These are phyloP conservation scores for Rotaria magnacalcarata DNA, from an alignment of 2,888 invertebrate genomes.

Conservation along the genomic window DNA sequence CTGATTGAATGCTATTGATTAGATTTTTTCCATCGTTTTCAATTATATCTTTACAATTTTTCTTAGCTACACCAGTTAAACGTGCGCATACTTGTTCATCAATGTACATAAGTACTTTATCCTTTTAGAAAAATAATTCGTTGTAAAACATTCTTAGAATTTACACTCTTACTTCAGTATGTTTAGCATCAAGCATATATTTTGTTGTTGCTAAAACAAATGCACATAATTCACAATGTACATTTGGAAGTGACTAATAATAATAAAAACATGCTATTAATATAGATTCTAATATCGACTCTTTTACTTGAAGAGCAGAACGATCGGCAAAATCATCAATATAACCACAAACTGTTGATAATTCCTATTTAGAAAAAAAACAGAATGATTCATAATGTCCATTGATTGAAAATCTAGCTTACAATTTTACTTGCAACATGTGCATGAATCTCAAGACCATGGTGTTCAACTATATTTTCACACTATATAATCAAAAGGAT, in stretches of 20 bases:
- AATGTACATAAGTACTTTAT: constrained; percentile 38
- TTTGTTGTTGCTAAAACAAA: constrained; percentile 42
- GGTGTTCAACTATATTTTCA: background rate
- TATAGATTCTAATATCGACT: no score
- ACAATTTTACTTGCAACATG: constrained; percentile 35
- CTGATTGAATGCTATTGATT: background rate
- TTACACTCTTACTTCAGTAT: constrained; percentile 9
- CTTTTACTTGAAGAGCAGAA: background rate
- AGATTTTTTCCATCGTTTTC: background rate
- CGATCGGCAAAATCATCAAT: background rate
- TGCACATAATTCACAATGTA: constrained; percentile 45
- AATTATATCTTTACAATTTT: background rate
- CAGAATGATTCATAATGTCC: background rate
- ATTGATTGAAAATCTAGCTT: background rate
- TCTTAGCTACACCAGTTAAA: background rate
- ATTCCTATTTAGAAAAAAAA: background rate
- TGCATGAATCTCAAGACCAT: background rate
- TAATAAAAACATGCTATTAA: background rate
- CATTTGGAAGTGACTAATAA: background rate
- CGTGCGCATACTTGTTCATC: constrained; percentile 42
- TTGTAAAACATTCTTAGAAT: no score
- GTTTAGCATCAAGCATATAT: constrained; percentile 37
- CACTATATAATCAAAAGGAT: background rate
- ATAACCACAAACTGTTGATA: background rate
- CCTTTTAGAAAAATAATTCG: background rate